Conservation (phyloP, 2,888 invertebrate species). For the Lypha dubia region DNA sequence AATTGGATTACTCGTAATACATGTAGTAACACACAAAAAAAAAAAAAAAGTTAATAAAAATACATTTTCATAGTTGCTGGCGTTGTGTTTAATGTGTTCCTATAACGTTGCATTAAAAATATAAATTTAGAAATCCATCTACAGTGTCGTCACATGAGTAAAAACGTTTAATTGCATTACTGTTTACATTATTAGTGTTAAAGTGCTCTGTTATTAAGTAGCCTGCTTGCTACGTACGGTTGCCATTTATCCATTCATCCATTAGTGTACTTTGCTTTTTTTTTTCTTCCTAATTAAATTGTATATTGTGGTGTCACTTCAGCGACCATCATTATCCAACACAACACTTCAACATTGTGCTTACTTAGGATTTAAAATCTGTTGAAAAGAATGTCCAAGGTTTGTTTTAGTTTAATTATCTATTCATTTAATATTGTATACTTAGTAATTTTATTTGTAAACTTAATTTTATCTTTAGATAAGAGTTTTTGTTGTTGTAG, state of each 20-base stretch:
- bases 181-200: slow-evolving; percentile 17
- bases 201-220: slow-evolving; percentile 26
- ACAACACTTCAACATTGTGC: background rate
- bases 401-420: slow-evolving; percentile 72
- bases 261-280: slow-evolving; percentile 6
- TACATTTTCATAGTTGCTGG: background rate
- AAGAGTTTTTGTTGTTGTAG: background rate
- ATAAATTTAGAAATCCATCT: slow-evolving; percentile 14
- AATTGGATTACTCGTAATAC: slow-evolving; percentile 44
- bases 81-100: background rate
- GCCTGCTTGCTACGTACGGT: background rate
- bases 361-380: slow-evolving; percentile 17
- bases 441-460: background rate
- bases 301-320: background rate
- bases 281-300: slow-evolving; percentile 28
- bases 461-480: background rate
- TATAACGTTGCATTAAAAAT: slow-evolving; percentile 27
- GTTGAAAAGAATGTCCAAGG: slow-evolving; percentile 74
- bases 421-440: background rate
- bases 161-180: slow-evolving; percentile 37
- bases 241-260: slow-evolving; percentile 12
- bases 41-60: slow-evolving; percentile 30
- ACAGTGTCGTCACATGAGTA: slow-evolving; percentile 6
- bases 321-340: background rate
- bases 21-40: background rate